Base-by-base conservation (phyloP, 2,888 invertebrate species). In the Limenitis camilla region DNA sequence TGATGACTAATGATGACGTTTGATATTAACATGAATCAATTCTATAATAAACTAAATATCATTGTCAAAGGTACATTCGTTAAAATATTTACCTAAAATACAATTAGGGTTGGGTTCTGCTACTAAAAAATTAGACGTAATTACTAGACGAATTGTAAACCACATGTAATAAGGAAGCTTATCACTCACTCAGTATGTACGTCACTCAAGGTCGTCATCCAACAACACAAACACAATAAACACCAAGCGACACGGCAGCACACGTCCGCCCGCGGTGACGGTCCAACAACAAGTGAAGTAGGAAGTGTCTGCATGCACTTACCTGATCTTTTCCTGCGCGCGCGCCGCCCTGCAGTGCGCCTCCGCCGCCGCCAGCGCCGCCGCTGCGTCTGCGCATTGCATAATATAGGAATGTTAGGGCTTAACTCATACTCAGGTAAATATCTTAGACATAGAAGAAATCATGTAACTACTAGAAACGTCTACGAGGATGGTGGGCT, bases 251-350 rank as follows among this genome's bases (percentile, higher is more conserved):
- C 10, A 36, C 5, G 35, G 9, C n/a, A 36, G 10, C n/a, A 36
- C 35, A 69, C 80, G 81, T 72, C 73, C 69, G 73, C 61, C 45
- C 72, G 65, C 65, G 54, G 47, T 68, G 65, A 55, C 64, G 71
- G 58, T 59, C 62, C 61, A 64, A 67, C 64, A 68, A 72, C 76
- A 76, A 83, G 77, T 85, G 82, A 69, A 65, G 68, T 71, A 79
- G 64, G 64, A 63, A 66, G 60, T 59, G 38, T 47, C 35, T 35
- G 42, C 9, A 40, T 44, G 52, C 53, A 65, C 67, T 53, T 61
- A 71, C 70, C 84, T 83, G 81, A 79, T 83, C 81, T 83, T 83
- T 78, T 81, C 83, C 75, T 75, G 72, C 76, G 81, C 73, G 57
- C 69, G 82, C 80, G 81, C 72, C 69, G 72, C 58, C 72, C 74